Evolutionary conservation across 2,113 vertebrate species (phyloP).

Genomic region (Osmerus mordax): DNA sequence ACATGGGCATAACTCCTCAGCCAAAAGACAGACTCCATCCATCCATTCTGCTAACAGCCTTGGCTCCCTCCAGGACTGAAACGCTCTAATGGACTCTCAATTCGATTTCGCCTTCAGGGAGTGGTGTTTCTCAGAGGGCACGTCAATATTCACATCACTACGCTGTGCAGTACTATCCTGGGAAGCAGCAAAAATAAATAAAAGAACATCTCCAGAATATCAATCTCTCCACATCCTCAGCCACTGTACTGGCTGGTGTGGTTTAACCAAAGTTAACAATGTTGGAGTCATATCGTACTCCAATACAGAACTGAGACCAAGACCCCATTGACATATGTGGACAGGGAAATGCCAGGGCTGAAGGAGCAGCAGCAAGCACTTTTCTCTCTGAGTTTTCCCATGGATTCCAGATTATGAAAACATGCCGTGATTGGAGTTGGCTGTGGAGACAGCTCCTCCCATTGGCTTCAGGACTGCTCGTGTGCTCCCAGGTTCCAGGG

Average conservation of each 20-base stretch:
- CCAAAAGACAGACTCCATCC: conserved; percentile 45
- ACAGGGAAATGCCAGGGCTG: conserved; percentile 6
- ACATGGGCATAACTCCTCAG: conserved; percentile 27
- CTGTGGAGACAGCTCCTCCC: conserved; percentile 22
- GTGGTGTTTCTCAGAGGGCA: conserved; percentile 20
- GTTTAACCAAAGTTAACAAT: not conserved
- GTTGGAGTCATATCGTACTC: conserved; percentile 3
- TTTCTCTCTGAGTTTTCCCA: conserved; percentile 28
- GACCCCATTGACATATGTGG: conserved; percentile 12
- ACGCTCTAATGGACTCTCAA: conserved; percentile 62
- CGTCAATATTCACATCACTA: not conserved
- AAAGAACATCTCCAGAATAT: not conserved
- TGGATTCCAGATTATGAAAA: conserved; percentile 33
- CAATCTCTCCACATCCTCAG: not conserved
- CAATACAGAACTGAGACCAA: not conserved
- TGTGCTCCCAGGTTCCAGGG: conserved; percentile 29
- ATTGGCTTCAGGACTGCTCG: not conserved
- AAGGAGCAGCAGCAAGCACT: conserved; percentile 17
- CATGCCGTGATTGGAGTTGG: conserved; percentile 27
- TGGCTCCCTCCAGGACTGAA: conserved; percentile 25
- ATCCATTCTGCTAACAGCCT: conserved; percentile 40
- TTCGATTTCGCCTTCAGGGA: conserved; percentile 47
- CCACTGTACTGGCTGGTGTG: not conserved
- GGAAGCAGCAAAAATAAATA: no score
- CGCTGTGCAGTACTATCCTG: no score